These are phyloP conservation scores for Cherax destructor DNA, from an alignment of 1,140 invertebrate species.

Conservation along the genomic window DNA sequence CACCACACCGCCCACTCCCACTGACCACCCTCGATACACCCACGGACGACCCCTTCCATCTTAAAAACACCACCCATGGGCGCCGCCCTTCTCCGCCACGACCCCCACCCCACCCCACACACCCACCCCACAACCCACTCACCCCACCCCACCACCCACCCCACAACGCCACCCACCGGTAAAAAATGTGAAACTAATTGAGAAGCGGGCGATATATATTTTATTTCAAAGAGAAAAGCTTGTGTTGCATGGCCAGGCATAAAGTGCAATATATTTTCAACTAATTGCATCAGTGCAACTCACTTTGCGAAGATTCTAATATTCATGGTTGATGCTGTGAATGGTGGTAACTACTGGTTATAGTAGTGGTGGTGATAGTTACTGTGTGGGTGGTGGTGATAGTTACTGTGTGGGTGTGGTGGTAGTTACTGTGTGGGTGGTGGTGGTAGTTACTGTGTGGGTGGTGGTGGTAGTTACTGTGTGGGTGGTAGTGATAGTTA, in stretches of 20 bases:
- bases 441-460: too few species aligned
- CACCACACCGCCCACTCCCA: too few species aligned
- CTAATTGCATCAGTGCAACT: neutral
- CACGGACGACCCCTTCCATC: neutral
- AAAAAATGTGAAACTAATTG: slow-evolving; percentile 1
- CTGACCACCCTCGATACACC: too few species aligned
- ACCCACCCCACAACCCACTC: neutral
- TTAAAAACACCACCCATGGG: neutral
- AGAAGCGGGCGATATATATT: neutral
- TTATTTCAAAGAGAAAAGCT: neutral
- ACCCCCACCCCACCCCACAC: neutral
- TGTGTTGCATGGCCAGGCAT: neutral
- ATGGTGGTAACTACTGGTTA: too few species aligned
- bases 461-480: too few species aligned
- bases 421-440: too few species aligned
- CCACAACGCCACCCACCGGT: neutral
- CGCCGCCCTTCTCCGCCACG: neutral
- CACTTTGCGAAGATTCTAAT: neutral
- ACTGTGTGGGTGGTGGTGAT: too few species aligned
- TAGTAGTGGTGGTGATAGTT: too few species aligned
- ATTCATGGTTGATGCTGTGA: neutral
- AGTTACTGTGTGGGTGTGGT: too few species aligned
- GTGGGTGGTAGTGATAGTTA: too few species aligned
- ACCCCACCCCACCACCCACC: neutral
- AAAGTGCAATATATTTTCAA: neutral